These are phyloP conservation scores for Proteles cristata DNA, from an alignment of 2,113 vertebrate genomes.

Conservation along the genomic window DNA sequence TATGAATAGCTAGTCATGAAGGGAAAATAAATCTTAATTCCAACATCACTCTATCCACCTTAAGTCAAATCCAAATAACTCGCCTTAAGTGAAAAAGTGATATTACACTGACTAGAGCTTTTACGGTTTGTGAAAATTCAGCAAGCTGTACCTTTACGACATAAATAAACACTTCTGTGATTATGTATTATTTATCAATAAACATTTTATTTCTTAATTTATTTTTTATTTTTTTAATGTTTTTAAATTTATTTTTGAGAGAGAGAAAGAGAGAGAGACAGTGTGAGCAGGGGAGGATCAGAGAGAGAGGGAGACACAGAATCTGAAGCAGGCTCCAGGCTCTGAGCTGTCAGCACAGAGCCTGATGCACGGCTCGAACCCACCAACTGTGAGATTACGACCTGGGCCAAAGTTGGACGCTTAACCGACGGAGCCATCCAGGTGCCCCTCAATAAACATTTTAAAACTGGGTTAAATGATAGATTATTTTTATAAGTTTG, in stretches of 20 bases:
- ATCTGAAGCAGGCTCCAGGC: no score
- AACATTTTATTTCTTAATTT: no score
- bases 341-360: no score
- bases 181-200: background rate
- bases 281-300: no score
- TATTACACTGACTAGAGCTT: background rate
- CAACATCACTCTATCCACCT: background rate
- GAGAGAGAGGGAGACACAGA: no score
- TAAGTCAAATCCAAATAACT: background rate
- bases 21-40: background rate
- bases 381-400: no score
- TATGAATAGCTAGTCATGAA: background rate
- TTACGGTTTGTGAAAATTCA: conserved; percentile 4
- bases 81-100: background rate
- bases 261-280: no score
- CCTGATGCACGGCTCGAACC: no score
- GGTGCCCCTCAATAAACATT: background rate
- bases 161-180: background rate
- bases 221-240: no score
- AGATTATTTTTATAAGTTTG: background rate
- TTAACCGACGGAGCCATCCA: no score
- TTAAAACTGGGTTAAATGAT: background rate
- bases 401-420: no score
- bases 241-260: no score
- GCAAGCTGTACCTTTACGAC: background rate